Conservation (phyloP, 2,113 vertebrate species). For the Syrmaticus mikado region DNA sequence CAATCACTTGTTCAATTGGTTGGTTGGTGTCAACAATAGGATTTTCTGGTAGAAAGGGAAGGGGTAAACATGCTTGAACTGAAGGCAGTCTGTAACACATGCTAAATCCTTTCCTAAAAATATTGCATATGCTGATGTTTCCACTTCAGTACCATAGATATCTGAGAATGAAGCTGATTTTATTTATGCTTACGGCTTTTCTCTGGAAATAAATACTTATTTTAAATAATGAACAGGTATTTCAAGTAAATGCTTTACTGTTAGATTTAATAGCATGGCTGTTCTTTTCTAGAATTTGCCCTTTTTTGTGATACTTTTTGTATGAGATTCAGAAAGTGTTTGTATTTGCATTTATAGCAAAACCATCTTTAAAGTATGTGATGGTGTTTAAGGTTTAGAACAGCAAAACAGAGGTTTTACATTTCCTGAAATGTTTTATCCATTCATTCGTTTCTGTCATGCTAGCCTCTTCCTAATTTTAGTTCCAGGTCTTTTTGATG, state of each 20-base stretch:
- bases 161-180: not conserved
- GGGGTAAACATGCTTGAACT: not conserved
- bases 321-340: not conserved
- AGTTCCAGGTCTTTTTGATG: not conserved
- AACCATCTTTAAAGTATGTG: not conserved
- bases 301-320: not conserved
- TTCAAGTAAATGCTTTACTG: not conserved
- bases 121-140: not conserved
- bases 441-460: not conserved
- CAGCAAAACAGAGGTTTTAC: not conserved
- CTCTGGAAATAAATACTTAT: not conserved
- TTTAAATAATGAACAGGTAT: not conserved
- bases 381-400: not conserved
- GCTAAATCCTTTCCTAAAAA: not conserved
- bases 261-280: not conserved
- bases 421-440: not conserved
- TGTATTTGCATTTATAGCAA: not conserved
- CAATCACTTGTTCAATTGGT: no score
- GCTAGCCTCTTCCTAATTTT: not conserved
- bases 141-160: not conserved
- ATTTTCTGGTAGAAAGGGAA: not conserved
- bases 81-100: not conserved
- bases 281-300: not conserved
- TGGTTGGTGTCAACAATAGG: not conserved
- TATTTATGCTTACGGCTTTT: not conserved